Conservation (phyloP, 1,140 invertebrate genomes). For the Grapholita molesta region DNA sequence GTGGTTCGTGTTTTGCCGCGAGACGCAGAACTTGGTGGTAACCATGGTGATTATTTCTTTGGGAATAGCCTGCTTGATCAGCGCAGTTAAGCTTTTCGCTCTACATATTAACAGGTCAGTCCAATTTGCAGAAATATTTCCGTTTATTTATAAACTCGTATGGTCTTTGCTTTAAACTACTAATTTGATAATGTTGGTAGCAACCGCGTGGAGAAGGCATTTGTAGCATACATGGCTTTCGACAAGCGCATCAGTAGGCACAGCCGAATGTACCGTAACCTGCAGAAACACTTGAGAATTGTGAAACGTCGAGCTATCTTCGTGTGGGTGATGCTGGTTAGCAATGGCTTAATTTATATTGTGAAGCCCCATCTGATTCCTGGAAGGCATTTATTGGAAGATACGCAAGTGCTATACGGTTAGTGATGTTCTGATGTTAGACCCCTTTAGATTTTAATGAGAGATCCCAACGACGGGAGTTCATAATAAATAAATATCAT, state of each 20-base stretch:
- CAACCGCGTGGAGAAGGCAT: neutral
- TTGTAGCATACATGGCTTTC: constrained; percentile 14
- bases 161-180: too few relatives aligned
- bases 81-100: constrained; percentile 22
- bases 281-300: constrained; percentile 13
- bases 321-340: constrained; percentile 26
- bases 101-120: constrained; percentile 25
- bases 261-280: constrained; percentile 20
- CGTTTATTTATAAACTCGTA: too few relatives aligned
- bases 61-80: constrained; percentile 23
- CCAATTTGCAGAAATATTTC: too few relatives aligned
- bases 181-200: neutral
- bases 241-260: constrained; percentile 16
- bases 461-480: too few relatives aligned
- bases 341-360: neutral
- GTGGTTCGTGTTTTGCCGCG: neutral
- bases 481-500: too few relatives aligned
- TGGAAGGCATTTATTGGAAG: neutral
- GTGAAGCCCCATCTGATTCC: neutral
- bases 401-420: neutral
- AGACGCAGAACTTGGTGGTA: neutral
- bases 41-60: constrained; percentile 21
- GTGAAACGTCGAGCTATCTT: constrained; percentile 31
- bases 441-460: neutral
- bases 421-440: neutral